These are phyloP conservation scores for Tetanocera ferruginea DNA, from an alignment of 2,888 invertebrate genomes.

Conservation along the genomic window DNA sequence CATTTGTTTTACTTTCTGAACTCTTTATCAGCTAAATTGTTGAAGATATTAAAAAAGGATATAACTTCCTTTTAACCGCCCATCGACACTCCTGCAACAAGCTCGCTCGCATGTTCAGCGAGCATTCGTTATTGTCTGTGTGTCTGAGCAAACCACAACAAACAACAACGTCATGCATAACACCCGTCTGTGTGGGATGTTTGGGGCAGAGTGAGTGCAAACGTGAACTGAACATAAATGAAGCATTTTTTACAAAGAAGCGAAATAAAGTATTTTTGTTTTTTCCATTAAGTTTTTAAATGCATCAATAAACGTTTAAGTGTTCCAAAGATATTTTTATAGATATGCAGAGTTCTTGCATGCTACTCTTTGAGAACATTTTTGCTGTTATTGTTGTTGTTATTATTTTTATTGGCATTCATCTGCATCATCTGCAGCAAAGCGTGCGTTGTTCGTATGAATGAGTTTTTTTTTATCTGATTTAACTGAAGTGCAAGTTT, in stretches of 20 bases:
- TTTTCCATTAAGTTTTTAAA: slow-evolving; percentile 34
- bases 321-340: background rate
- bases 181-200: too few species aligned
- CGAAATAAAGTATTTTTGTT: slow-evolving; percentile 20
- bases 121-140: background rate
- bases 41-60: slow-evolving; percentile 10
- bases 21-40: slow-evolving; percentile 31
- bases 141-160: too few species aligned
- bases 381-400: background rate
- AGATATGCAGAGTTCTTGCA: background rate
- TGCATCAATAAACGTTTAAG: slow-evolving; percentile 25
- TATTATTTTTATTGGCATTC: background rate
- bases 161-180: too few species aligned
- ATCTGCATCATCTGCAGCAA: too few species aligned
- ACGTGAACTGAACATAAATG: background rate
- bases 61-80: background rate
- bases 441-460: too few species aligned
- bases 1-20: background rate
- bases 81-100: background rate
- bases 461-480: too few species aligned
- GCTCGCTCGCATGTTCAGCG: background rate
- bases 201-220: too few species aligned
- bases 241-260: slow-evolving; percentile 3
- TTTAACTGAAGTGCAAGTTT: too few species aligned
- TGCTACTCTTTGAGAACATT: background rate